Percentiles rank a stretch among this genome's conserved stretches.
phyloP scores from a whole-genome alignment of 2,113 vertebrate genomes.

The Gavialis gangeticus region DNA sequence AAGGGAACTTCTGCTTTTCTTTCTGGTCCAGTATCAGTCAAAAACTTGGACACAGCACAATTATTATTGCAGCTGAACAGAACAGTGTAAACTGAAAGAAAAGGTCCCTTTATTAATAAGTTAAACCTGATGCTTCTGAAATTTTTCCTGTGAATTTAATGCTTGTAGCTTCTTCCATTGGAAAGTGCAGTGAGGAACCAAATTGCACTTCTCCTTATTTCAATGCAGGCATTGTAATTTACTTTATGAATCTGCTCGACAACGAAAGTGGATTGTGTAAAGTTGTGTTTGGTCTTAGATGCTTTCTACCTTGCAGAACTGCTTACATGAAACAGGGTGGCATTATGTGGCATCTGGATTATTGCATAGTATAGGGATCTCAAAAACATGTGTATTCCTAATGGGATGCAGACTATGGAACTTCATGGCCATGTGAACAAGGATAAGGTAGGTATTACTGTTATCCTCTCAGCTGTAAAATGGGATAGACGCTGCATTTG shows the following conservation, averaged over 20 bases:
- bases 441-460: background rate
- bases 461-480: background rate
- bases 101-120: background rate
- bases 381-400: background rate
- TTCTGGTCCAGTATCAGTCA: background rate
- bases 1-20: background rate
- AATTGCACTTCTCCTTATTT: background rate
- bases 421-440: background rate
- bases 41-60: background rate
- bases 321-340: background rate
- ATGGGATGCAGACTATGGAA: no score
- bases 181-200: background rate
- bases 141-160: background rate
- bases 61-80: background rate
- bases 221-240: background rate
- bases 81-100: background rate
- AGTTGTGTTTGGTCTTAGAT: background rate
- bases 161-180: background rate
- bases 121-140: rapidly evolving
- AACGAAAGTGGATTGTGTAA: background rate
- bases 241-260: background rate
- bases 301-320: background rate
- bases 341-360: background rate
- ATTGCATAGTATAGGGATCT: background rate
- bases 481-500: background rate